Evolutionary conservation across 2,113 vertebrate species (phyloP), one percentile per base, ranked within the genome.

Genomic region (Calcarius ornatus): DNA sequence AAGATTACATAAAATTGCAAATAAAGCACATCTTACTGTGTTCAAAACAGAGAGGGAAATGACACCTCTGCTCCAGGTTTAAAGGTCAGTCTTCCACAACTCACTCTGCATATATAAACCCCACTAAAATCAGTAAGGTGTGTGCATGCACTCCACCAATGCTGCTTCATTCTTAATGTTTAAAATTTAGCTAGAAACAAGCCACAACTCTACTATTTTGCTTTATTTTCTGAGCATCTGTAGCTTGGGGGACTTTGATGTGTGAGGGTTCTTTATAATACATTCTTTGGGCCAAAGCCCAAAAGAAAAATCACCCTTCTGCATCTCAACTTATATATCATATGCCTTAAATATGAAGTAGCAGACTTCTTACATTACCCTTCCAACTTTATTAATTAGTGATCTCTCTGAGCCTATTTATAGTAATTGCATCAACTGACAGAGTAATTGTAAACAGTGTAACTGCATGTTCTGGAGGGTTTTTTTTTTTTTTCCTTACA

Each of bases 351-450:
- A 91, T 86, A 88, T 83, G 83, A 78, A 86, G 71, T 15, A 89
- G 51, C 48, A 89, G 77, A 40, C 6, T 73, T 79, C 15, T 80
- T 96, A 81, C 60, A 59, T 97, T 94, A 94, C 87, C 87, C 92
- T 95, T 95, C 96, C 95, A 92, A 96, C 84, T 97, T 96, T 95
- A 97, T 97, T 97, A 96, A 98, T 97, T 97, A 96, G 93, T 97
- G 96, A 97, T 97, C 94, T 96, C 95, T 97, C 95, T 95, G 91
- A 97, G 90, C 93, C 96, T 98, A 95, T 92, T 97, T 97, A 97
- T 91, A 93, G 97, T 95, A 97, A 98, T 97, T 97, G 96, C 96
- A 97, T 91, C 94, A 97, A 97, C 96, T 94, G 92, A 97, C 93
- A 91, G 57, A 73, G 71, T 93, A 97, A 97, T 97, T 97, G 96